phyloP scores from a whole-genome alignment of 2,113 vertebrate genomes.

The Vidua chalybeata region DNA sequence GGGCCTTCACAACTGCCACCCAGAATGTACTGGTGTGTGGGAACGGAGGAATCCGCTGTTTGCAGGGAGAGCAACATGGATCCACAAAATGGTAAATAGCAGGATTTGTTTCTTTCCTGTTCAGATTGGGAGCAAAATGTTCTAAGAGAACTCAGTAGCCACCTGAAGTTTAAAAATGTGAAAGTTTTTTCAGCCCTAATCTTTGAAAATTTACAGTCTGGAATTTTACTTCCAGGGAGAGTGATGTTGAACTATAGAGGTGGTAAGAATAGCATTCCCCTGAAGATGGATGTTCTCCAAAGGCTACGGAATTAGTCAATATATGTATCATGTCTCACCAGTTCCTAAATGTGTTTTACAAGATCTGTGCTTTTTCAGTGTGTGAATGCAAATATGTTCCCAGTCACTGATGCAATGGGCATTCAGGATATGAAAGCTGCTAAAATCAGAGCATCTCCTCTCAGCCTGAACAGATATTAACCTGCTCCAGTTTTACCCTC shows the following conservation, averaged over 20 bases:
- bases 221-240: background rate
- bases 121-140: background rate
- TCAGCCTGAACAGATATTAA: conserved; percentile 15
- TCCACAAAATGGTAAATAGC: conserved; percentile 73
- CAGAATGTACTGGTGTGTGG: conserved; percentile 87
- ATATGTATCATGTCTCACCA: background rate
- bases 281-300: background rate
- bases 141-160: background rate
- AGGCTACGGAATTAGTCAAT: background rate
- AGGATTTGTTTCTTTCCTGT: background rate
- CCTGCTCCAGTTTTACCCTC: conserved; percentile 12
- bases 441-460: conserved; percentile 44
- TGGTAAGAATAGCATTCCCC: conserved; percentile 8
- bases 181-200: background rate
- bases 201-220: background rate
- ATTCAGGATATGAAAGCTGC: conserved; percentile 25
- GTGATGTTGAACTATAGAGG: background rate
- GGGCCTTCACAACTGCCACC: background rate
- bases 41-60: conserved; percentile 68
- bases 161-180: background rate
- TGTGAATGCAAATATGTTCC: conserved; percentile 55
- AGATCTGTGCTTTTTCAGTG: background rate
- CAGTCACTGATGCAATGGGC: background rate
- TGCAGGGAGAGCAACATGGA: conserved; percentile 70
- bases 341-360: conserved; percentile 40